phyloP scores from a whole-genome alignment of 2,888 invertebrate genomes.

The Stramonita haemastoma region DNA sequence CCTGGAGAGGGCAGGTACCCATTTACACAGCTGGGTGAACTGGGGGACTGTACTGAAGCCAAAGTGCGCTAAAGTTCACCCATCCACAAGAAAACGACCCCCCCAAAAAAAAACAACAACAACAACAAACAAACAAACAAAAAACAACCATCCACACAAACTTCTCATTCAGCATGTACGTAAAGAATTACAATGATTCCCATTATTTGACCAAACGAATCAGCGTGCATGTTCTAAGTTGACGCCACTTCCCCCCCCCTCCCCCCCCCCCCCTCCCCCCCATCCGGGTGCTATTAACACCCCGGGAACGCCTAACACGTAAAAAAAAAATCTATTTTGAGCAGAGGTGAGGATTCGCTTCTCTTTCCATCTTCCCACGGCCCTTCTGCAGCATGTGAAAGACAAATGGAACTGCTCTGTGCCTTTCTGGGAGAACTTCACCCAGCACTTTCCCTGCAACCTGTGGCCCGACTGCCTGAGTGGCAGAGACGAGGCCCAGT shows the following conservation, averaged over 20 bases:
- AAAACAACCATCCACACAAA: too few species aligned
- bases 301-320: background rate
- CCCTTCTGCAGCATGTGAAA: background rate
- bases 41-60: too few species aligned
- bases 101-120: too few species aligned
- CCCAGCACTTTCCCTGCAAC: conserved; percentile 19
- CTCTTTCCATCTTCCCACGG: background rate
- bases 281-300: too few species aligned
- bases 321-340: background rate
- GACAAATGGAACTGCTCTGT: background rate
- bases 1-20: too few species aligned
- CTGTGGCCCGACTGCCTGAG: background rate
- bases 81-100: too few species aligned
- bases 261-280: too few species aligned
- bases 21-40: too few species aligned
- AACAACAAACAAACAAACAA: too few species aligned
- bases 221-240: background rate
- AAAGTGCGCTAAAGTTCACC: too few species aligned
- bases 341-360: background rate
- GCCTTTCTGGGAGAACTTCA: background rate
- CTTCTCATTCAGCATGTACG: too few species aligned
- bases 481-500: background rate
- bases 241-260: background rate
- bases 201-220: background rate
- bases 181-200: too few species aligned